Evolutionary conservation across 2,113 vertebrate genomes (phyloP).

Genomic region (Hippoglossus stenolepis): DNA sequence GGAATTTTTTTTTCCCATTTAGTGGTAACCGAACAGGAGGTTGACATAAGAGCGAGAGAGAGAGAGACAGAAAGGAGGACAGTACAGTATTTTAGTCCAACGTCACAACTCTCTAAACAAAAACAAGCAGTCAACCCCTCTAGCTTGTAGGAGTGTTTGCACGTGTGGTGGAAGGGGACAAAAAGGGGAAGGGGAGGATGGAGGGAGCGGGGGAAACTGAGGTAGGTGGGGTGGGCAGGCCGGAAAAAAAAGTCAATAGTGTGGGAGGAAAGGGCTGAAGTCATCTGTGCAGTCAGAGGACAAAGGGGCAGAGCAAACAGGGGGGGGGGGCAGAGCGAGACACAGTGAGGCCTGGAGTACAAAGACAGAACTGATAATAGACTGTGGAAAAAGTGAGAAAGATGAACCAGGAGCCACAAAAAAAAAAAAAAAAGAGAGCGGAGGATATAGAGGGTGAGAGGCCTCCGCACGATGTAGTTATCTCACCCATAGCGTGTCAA

Average conservation of each 20-base stretch:
- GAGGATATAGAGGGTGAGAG: not conserved
- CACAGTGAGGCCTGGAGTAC: constrained; percentile 38
- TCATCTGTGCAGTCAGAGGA: constrained; percentile 69
- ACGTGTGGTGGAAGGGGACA: constrained; percentile 26
- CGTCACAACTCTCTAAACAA: constrained; percentile 30
- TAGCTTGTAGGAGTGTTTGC: constrained; percentile 34
- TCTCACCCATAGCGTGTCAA: constrained; percentile 52
- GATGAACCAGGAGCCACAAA: constrained; percentile 36
- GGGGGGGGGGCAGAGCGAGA: constrained; percentile 36
- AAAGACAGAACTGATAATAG: constrained; percentile 65
- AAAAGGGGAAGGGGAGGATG: constrained; percentile 53
- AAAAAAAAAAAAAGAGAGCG: not conserved
- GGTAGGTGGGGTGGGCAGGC: constrained; percentile 60
- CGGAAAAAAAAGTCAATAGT: constrained; percentile 68
- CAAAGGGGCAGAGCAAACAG: constrained; percentile 65
- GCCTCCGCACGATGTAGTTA: constrained; percentile 51
- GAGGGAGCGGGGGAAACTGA: constrained; percentile 48
- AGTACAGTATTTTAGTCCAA: constrained; percentile 34
- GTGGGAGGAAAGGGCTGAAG: constrained; percentile 73
- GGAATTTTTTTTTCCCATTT: constrained; percentile 54
- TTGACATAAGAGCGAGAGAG: constrained; percentile 17
- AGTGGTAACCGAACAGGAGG: constrained; percentile 21
- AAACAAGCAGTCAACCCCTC: constrained; percentile 14
- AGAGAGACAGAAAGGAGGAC: constrained; percentile 18
- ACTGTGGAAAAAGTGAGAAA: constrained; percentile 56